phyloP scores from a whole-genome alignment of 2,888 invertebrate species.

The Agrochola macilenta region DNA sequence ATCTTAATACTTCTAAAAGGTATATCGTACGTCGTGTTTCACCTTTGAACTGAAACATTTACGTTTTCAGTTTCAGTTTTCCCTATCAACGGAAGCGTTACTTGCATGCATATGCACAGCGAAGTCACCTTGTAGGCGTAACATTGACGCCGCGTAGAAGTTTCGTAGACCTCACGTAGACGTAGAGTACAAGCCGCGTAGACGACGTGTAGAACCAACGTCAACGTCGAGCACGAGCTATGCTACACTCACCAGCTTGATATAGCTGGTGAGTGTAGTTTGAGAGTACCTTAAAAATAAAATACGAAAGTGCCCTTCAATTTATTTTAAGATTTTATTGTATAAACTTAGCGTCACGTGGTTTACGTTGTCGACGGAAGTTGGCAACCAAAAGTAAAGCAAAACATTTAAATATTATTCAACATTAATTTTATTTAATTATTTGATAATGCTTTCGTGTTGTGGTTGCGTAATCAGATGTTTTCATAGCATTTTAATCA shows the following conservation, averaged over 20 bases:
- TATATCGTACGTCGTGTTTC: conserved; percentile 13
- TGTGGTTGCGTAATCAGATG: conserved; percentile 63
- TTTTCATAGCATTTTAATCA: conserved; percentile 66
- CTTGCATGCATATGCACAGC: background rate
- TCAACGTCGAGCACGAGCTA: background rate
- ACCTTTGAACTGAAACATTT: conserved; percentile 40
- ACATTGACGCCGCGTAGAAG: background rate
- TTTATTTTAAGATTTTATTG: conserved; percentile 1
- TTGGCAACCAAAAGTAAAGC: conserved; percentile 10
- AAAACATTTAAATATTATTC: conserved; percentile 41
- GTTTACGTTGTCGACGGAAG: conserved; percentile 8
- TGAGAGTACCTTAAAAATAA: too few species aligned
- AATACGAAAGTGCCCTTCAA: background rate
- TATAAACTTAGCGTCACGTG: background rate
- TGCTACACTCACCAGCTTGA: background rate
- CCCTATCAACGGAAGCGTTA: conserved; percentile 8
- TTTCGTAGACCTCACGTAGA: too few species aligned
- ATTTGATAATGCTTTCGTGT: conserved; percentile 52
- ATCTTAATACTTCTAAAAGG: conserved; percentile 33
- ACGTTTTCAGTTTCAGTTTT: conserved; percentile 28
- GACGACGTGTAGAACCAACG: too few species aligned
- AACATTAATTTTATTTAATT: conserved; percentile 40
- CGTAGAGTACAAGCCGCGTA: background rate
- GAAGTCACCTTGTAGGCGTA: background rate
- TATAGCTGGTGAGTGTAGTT: too few species aligned